These are phyloP conservation scores for Pheosia gnoma DNA, from an alignment of 2,888 invertebrate species.

Conservation along the genomic window DNA sequence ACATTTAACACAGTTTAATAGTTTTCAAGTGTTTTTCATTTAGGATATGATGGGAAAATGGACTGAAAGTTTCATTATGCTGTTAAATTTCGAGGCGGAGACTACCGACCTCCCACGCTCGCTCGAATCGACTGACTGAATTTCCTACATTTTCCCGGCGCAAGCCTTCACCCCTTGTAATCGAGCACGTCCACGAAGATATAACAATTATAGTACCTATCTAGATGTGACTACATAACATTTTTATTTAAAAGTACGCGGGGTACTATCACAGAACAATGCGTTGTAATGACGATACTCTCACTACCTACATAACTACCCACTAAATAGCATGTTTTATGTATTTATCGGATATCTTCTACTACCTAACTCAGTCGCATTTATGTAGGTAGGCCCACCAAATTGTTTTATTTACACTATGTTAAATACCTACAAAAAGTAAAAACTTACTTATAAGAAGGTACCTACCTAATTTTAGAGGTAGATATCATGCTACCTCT, in stretches of 20 bases:
- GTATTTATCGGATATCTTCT: too few species aligned
- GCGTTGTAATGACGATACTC: too few species aligned
- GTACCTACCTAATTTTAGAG: too few species aligned
- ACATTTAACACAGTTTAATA: slow-evolving; percentile 39
- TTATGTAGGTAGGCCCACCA: too few species aligned
- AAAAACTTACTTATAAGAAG: too few species aligned
- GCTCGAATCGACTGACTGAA: slow-evolving; percentile 79
- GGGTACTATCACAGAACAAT: too few species aligned
- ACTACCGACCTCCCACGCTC: slow-evolving; percentile 65
- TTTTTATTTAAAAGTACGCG: neutral
- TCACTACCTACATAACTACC: too few species aligned
- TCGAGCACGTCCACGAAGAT: slow-evolving; percentile 77
- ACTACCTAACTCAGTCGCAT: too few species aligned
- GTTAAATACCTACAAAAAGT: too few species aligned
- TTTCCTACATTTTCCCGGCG: slow-evolving; percentile 81
- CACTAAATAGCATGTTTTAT: too few species aligned
- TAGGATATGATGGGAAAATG: slow-evolving; percentile 64
- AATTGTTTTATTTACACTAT: too few species aligned
- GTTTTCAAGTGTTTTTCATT: slow-evolving; percentile 44
- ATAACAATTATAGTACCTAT: slow-evolving; percentile 48
- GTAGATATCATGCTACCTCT: too few species aligned
- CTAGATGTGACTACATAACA: slow-evolving; percentile 38
- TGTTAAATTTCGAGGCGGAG: slow-evolving; percentile 52
- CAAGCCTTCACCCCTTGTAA: slow-evolving; percentile 82
- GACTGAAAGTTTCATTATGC: slow-evolving; percentile 74